Conservation (phyloP, 92 coral and sea anemone genomes). For the Porites rus region DNA sequence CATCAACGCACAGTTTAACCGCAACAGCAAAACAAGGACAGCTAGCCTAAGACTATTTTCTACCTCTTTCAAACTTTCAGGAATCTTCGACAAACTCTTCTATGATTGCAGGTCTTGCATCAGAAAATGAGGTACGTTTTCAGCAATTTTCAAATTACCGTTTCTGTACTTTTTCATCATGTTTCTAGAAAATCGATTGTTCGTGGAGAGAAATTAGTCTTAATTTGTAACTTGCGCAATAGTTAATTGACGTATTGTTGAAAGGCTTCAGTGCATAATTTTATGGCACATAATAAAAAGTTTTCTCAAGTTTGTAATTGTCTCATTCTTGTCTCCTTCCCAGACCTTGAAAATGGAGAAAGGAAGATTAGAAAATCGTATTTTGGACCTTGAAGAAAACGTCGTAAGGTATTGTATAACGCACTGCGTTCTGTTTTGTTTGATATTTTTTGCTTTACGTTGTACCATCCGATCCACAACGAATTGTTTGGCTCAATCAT, state of each 20-base stretch:
- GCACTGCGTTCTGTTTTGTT: neutral
- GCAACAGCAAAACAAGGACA: too few relatives aligned
- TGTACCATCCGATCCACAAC: neutral
- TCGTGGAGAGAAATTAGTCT: too few relatives aligned
- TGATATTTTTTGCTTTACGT: neutral
- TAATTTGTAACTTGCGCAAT: too few relatives aligned
- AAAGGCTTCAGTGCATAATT: too few relatives aligned
- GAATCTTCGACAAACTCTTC: slow-evolving; percentile 80
- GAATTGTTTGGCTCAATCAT: neutral
- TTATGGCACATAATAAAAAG: too few relatives aligned
- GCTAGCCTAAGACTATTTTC: too few relatives aligned
- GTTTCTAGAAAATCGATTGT: too few relatives aligned
- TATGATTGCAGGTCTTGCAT: slow-evolving; percentile 83
- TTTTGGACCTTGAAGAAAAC: slow-evolving; percentile 84
- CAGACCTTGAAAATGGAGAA: slow-evolving; percentile 88
- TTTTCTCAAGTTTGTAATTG: neutral
- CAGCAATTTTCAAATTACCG: neutral
- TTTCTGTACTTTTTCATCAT: too few relatives aligned
- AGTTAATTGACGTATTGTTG: too few relatives aligned
- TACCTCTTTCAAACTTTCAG: slow-evolving; percentile 64
- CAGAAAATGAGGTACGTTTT: slow-evolving; percentile 86
- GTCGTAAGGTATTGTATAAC: slow-evolving; percentile 52
- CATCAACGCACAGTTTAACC: too few relatives aligned
- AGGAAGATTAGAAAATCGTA: slow-evolving; percentile 75
- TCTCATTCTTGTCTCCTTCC: neutral